phyloP scores from a whole-genome alignment of 2,888 invertebrate genomes.

The Pecten maximus region DNA sequence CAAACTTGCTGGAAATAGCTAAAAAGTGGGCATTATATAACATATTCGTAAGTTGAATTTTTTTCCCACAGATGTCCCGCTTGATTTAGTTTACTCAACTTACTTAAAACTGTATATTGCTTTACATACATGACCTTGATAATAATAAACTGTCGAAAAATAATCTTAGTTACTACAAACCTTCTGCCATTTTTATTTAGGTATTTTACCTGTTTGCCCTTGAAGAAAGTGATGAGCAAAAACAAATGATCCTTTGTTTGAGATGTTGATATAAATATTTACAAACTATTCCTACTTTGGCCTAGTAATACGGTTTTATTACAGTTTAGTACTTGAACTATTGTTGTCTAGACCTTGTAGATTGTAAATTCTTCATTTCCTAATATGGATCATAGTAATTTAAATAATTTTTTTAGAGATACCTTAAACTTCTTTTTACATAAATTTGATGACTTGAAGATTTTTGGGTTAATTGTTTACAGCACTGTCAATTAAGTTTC shows the following conservation, averaged over 20 bases:
- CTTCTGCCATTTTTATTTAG: background rate
- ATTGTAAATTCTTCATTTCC: too few relatives aligned
- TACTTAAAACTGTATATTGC: too few relatives aligned
- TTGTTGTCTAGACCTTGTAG: too few relatives aligned
- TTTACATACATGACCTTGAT: background rate
- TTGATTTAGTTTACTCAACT: background rate
- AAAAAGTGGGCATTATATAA: background rate
- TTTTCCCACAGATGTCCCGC: background rate
- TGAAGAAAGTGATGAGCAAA: background rate
- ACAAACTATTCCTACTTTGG: background rate
- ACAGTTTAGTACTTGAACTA: too few relatives aligned
- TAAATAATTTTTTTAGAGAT: too few relatives aligned
- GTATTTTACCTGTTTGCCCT: background rate
- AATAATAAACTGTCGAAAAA: background rate
- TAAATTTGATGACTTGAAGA: too few relatives aligned
- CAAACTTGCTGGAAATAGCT: background rate
- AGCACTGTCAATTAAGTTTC: too few relatives aligned
- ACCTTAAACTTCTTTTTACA: too few relatives aligned
- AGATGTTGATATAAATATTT: background rate
- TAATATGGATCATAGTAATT: too few relatives aligned
- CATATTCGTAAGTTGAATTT: background rate
- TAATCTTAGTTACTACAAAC: background rate
- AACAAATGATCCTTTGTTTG: background rate
- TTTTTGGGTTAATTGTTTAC: too few relatives aligned
- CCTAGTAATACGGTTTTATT: background rate